Evolutionary conservation across 2,888 invertebrate species (phyloP), one percentile per base, ranked within the genome.

Genomic region (Limnephilus marmoratus): DNA sequence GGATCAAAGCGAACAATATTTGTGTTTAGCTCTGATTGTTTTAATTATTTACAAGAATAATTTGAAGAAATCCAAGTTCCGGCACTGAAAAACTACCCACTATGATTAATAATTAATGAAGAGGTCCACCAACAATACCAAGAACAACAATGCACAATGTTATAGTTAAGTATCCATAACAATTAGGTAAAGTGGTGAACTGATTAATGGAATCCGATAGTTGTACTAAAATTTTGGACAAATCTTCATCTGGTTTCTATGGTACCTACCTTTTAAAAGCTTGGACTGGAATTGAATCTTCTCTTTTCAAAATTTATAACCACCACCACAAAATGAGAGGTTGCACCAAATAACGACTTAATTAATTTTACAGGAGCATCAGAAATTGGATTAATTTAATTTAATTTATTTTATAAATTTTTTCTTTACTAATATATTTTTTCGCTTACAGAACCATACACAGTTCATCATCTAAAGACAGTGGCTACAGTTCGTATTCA

Each of bases 381-480:
- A 31, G 53, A 87, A 24, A 45, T n/a, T 45, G 49, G n/a, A 24
- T 49, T 15, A 29, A 45, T 45, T 86, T 41, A 18, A 45, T 45
- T 86, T 18, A 45, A 29, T 31, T 34, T 31, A 15, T 37, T 34
- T 82, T 37, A 13, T 2, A 24, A 2, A 68, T 24, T 15, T 34
- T 87, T 15, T 31, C 29, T 87, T 18, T 87, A 15, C 49, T 87
- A 87, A 53, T 89, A 81, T 34, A 31, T 81, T 37, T 31, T 80
- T 89, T 80, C 80, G 34, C n/a, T 89, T 90, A n/a, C 92, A 94
- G 94, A 93, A 93, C 91, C n/a, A 94, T 94, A 81, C 94, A 94
- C 92, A 94, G 89, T 83, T 90, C 93, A 88, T 93, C 94, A 41
- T 92, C 93, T 45, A 93, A 94, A 90, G 93, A 93, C 80, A 93